These are phyloP conservation scores for Diabrotica balteata DNA, from an alignment of 2,888 invertebrate genomes.

Conservation along the genomic window DNA sequence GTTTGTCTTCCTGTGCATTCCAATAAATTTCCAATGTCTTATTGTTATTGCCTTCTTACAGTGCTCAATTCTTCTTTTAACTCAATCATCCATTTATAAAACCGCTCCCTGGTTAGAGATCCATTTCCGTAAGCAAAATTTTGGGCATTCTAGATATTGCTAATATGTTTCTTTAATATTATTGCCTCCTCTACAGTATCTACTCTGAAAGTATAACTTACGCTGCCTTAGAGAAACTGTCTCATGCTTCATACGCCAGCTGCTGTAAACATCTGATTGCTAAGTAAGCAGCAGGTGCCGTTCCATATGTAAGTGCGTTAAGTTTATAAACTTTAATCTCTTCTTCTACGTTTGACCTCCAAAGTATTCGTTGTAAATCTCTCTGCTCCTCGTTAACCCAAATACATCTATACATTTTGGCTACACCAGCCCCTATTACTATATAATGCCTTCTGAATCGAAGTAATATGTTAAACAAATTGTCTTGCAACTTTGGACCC, in stretches of 20 bases:
- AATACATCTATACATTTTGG: slow-evolving; percentile 26
- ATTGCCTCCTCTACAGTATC: no score
- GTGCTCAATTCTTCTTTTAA: background rate
- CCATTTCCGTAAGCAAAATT: no score
- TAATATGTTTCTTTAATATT: no score
- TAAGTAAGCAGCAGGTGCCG: slow-evolving; percentile 12
- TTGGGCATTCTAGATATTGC: no score
- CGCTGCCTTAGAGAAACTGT: no score
- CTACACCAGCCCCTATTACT: slow-evolving; percentile 18
- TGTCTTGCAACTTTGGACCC: slow-evolving; percentile 32
- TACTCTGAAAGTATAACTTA: no score
- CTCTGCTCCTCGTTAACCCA: slow-evolving; percentile 16
- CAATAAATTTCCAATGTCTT: slow-evolving; percentile 22
- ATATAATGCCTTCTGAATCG: no score
- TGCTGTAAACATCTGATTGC: slow-evolving; percentile 24
- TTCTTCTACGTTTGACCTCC: slow-evolving; percentile 3
- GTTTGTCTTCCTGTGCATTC: slow-evolving; percentile 13
- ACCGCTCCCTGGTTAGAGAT: slow-evolving; percentile 21
- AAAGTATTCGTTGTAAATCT: slow-evolving; percentile 16
- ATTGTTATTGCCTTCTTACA: slow-evolving; percentile 6
- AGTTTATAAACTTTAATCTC: slow-evolving; percentile 12
- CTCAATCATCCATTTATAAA: slow-evolving; percentile 4
- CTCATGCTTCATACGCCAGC: no score
- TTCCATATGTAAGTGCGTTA: slow-evolving; percentile 26
- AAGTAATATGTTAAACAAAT: slow-evolving; percentile 28